Conservation (phyloP, 2,113 vertebrate species). For the Callopanchax toddi region DNA sequence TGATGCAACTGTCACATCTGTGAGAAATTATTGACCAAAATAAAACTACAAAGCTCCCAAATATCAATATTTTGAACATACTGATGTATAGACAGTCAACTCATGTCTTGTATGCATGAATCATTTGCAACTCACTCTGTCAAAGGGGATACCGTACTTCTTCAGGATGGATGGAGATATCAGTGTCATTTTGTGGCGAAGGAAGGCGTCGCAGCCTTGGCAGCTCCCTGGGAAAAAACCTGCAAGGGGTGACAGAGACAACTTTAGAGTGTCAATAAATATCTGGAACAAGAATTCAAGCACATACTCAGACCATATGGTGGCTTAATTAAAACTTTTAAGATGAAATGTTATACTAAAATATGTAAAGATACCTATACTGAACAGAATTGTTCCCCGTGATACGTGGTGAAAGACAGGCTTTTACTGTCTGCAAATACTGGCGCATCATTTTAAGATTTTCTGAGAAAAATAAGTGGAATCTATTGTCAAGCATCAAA, state of each 20-base stretch:
- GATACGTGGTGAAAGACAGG: not conserved
- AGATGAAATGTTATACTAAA: not conserved
- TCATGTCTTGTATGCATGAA: not conserved
- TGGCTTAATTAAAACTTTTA: not conserved
- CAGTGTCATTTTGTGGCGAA: slow-evolving; percentile 99
- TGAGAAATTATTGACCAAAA: not conserved
- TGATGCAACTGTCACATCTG: not conserved
- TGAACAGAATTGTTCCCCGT: too few relatives aligned
- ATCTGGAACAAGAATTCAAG: not conserved
- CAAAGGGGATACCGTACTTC: slow-evolving; percentile 96
- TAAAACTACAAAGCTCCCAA: not conserved
- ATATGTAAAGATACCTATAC: not conserved
- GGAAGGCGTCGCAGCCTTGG: slow-evolving; percentile 97
- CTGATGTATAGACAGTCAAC: not conserved
- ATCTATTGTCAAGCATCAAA: not conserved
- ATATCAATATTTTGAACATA: not conserved
- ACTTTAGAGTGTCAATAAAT: not conserved
- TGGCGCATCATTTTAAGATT: not conserved
- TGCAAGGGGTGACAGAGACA: slow-evolving; percentile 49
- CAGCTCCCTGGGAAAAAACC: slow-evolving; percentile 98
- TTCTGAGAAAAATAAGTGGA: not conserved
- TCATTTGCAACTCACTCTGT: slow-evolving; percentile 83
- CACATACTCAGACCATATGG: not conserved
- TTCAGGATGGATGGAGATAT: slow-evolving; percentile 97
- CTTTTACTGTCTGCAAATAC: not conserved